Evolutionary conservation across 2,888 invertebrate species (phyloP), one percentile per base, ranked within the genome.

Genomic region (Clistopyga incitator): DNA sequence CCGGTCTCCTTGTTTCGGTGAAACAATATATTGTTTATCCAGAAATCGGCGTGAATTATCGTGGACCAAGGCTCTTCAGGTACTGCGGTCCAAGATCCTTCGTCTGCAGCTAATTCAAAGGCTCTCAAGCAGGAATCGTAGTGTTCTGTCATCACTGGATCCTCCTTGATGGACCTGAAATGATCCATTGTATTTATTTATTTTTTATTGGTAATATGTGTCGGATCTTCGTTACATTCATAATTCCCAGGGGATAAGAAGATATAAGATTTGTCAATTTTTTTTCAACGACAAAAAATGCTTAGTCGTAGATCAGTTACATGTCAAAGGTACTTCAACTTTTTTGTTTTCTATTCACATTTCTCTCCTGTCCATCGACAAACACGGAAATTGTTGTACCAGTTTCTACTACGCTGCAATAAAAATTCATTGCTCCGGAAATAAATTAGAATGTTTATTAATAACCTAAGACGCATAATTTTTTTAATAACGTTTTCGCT

Each of bases 21-120:
- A 15, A 95, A 91, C 94, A 95, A 94, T 1, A 95, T 93, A 85
- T 95, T 95, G 88, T 95, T 95, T 15, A 94, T 94, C 95, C 95
- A 95, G 71, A 95, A 93, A 89, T 95, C 95, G 0, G 93, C 92
- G 85, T 95, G 95, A 0, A 94, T 92, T 23, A 95, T 93, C 0
- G 95, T 94, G 0, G 93, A 94, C 92, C 94, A 95, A 0, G 94
- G 93, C 34, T 94, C 94, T 6, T 81, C 74, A 0, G 90, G 89
- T 0, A 70, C 56, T 6, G 76, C 78, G 0, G 47, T 20, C 84
- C 85, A 87, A 42, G 42, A 4, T 0, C 82, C 72, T 0, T 20
- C 2, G 0, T 23, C 68, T 0, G 79, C 18, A 1, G 78, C 38
- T 0, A 38, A 54, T 0, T 47, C 3, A 0, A 72, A 20, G 0